Conservation (phyloP, 30 jellyfish, hydroid and myxozoan species). For the Sanderia malayensis region DNA sequence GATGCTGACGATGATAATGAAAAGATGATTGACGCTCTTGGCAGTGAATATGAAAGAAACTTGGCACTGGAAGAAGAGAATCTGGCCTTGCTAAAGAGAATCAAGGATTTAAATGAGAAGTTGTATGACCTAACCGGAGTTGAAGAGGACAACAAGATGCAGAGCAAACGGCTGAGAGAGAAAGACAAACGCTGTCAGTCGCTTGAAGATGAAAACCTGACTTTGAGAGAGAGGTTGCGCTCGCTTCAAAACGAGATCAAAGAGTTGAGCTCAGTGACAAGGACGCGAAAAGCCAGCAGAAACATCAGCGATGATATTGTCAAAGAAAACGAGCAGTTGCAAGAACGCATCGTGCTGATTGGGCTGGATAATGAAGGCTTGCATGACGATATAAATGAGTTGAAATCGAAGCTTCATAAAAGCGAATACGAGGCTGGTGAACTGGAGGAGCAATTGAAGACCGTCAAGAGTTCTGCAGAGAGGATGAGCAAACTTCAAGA, state of each 20-base stretch:
- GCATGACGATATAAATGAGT: constrained; percentile 23
- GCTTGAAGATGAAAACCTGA: constrained; percentile 44
- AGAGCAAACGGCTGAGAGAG: constrained; percentile 8
- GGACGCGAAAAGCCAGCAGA: constrained; percentile 13
- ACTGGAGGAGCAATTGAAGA: constrained; percentile 26
- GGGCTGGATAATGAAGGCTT: constrained; percentile 71
- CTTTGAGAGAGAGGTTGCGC: constrained; percentile 42
- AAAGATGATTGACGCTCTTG: not conserved
- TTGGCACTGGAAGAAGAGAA: constrained; percentile 11
- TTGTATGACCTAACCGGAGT: not conserved
- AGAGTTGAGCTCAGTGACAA: constrained; percentile 26
- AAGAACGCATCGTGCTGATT: constrained; percentile 46
- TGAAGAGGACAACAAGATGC: constrained; percentile 15
- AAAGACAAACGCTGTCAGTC: constrained; percentile 26
- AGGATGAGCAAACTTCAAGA: constrained; percentile 18
- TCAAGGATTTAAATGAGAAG: constrained; percentile 15
- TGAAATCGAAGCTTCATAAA: constrained; percentile 13
- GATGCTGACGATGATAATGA: not conserved
- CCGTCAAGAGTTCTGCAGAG: constrained; percentile 1
- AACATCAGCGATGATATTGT: constrained; percentile 26
- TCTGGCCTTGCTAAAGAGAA: constrained; percentile 6
- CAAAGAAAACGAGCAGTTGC: constrained; percentile 45
- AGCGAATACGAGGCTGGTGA: constrained; percentile 33
- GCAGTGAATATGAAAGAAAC: too few relatives aligned
- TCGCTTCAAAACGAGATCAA: constrained; percentile 35